Evolutionary conservation across 2,888 invertebrate genomes (phyloP), one percentile per base, ranked within the genome.

Genomic region (Physocephala rufipes): DNA sequence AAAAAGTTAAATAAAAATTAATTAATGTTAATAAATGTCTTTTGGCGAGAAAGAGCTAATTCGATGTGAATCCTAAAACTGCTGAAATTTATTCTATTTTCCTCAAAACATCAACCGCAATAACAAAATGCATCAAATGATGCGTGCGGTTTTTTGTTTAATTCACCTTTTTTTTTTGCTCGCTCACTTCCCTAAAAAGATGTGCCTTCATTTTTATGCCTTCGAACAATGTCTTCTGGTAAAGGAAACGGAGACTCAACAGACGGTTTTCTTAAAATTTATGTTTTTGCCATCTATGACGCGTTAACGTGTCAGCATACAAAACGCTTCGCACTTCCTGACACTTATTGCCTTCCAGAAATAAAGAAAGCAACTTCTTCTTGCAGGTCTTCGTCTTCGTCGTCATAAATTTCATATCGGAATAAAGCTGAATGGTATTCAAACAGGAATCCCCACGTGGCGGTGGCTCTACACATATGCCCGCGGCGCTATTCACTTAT

Each of bases 261-360:
- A 53, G 53, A 43, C 36, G 53, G 55, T n/a, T 36, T 66, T 43
- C 30, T 30, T 43, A 24, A 55, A 67, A 59, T 59, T 67, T 58
- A 67, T 67, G 67, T 61, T 59, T 19, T 49, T 67, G 59, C 49
- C 68, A 62, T 68, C 51, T 68, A 62, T 68, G 61, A 36, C 49
- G 62, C 15, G 61, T 49, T 24, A 43, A 61, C 49, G 68, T 68
- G 68, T 68, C 68, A 62, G 51, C 68, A 62, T 62, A 68, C 68
- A 68, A 49, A 45, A 68, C 30, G 68, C 30, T 62, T 71, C 59
- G 59, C 71, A 66, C 71, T 59, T 71, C 58, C 71, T 71, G 71
- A 71, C 71, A 71, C 64, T 71, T 71, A 71, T 71, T 71, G 71
- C 71, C 71, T 59, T 51, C 19, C 30, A 66, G 66, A 61, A 71